Base-by-base conservation (phyloP, 2,888 invertebrate species). In the Lycia hirtaria region DNA sequence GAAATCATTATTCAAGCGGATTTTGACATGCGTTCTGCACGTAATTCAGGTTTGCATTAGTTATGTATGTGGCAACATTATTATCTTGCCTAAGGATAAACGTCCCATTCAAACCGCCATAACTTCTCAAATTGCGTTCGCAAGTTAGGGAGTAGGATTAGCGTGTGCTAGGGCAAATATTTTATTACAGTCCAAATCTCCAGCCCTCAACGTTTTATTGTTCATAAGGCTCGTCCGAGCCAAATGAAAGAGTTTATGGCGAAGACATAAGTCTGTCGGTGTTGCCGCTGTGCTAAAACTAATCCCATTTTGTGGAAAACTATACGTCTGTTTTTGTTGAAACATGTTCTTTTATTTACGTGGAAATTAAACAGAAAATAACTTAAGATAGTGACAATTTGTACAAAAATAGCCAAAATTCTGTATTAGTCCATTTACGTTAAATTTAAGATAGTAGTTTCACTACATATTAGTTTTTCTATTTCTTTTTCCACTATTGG, bases 161-260 rank as follows among this genome's bases (percentile, higher is more conserved):
- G 92, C 88, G 84, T 79, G 86, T 81, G 89, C 87, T 85, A 85
- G 88, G 89, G 92, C 90, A 92, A 92, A 92, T 92, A 92, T 92
- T 92, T 92, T 92, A 92, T 90, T 92, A 92, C 88, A 86, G 89
- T 84, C 92, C 87, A 88, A 91, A 92, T 92, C 89, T 90, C 89
- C 86, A 87, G 89, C 90, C 91, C 92, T 92, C 88, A 84, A 85
- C 86, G 85, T 92, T 92, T 92, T 92, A 92, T 92, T 92, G 92
- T 92, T 92, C 92, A 92, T 92, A 92, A 92, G 92, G 83, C 90
- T 88, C 90, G 91, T 89, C 89, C 89, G 86, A 81, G 88, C 91
- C 90, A 92, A 92, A 92, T 92, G 92, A 92, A 92, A 90, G 88
- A 88, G 89, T 92, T 92, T 92, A 92, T 92, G 87, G 86, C 88